Percentiles rank a stretch among this genome's conserved stretches.
These are phyloP conservation scores for Rhabditophanes sp. DNA, from an alignment of 2,888 invertebrate genomes.

Conservation along the genomic window DNA sequence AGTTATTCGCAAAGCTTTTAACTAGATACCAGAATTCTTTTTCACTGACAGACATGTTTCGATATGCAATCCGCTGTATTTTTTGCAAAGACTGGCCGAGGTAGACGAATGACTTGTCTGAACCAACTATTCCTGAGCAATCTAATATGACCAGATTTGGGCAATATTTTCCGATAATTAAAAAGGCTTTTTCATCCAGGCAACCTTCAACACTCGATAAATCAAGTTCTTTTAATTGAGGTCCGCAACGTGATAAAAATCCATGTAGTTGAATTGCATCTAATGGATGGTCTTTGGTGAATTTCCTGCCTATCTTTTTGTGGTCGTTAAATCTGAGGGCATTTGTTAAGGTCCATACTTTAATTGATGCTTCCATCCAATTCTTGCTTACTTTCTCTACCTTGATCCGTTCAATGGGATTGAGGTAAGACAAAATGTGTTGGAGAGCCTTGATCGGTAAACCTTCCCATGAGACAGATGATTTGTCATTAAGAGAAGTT, in stretches of 20 bases:
- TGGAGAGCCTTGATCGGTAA: conserved; percentile 23
- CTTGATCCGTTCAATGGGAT: conserved; percentile 30
- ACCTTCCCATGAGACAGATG: conserved; percentile 15
- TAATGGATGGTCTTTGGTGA: conserved; percentile 26
- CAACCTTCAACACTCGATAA: conserved; percentile 31
- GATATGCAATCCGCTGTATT: conserved; percentile 22
- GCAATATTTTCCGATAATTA: conserved; percentile 25
- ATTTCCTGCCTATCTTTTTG: conserved; percentile 11
- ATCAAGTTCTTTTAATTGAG: conserved; percentile 25
- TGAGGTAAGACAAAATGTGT: conserved; percentile 26
- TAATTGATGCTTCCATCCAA: conserved; percentile 37
- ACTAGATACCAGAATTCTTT: conserved; percentile 40
- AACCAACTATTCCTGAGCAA: conserved; percentile 1
- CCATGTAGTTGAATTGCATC: conserved; percentile 24
- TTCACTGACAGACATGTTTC: conserved; percentile 33
- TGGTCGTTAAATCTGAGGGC: conserved; percentile 9
- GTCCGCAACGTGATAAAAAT: conserved; percentile 17
- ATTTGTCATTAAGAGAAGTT: background rate
- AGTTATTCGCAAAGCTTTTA: conserved; percentile 19
- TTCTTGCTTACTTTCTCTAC: conserved; percentile 37
- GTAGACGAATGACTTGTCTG: background rate
- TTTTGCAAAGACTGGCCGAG: conserved; percentile 21
- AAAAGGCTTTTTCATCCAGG: conserved; percentile 30
- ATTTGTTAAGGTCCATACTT: conserved; percentile 10
- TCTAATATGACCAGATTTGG: conserved; percentile 28